phyloP scores from a whole-genome alignment of 2,113 vertebrate species.

The Plotosus lineatus region DNA sequence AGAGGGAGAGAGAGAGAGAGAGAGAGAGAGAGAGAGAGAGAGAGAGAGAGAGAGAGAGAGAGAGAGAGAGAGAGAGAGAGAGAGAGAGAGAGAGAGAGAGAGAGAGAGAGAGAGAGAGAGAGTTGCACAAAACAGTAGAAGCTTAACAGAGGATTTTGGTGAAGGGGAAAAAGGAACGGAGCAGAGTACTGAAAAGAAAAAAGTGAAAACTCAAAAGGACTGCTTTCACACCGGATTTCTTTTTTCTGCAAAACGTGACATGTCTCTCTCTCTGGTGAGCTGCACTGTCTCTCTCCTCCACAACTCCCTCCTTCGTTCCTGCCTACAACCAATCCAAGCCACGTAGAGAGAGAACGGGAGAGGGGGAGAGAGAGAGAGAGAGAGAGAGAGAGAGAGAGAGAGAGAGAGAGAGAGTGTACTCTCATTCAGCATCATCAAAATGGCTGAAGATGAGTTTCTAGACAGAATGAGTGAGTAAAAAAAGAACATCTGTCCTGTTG shows the following conservation, averaged over 20 bases:
- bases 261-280: conserved; percentile 60
- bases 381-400: conserved; percentile 28
- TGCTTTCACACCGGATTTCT: conserved; percentile 60
- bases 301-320: conserved; percentile 61
- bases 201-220: conserved; percentile 63
- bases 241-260: conserved; percentile 68
- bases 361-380: conserved; percentile 48
- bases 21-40: conserved; percentile 57
- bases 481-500: conserved; percentile 63
- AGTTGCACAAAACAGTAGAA: conserved; percentile 45
- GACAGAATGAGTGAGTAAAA: conserved; percentile 54
- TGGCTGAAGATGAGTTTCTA: conserved; percentile 67
- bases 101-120: conserved; percentile 47
- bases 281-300: conserved; percentile 61
- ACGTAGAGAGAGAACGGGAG: conserved; percentile 69
- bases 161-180: conserved; percentile 48
- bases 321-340: conserved; percentile 72
- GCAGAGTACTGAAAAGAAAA: conserved; percentile 52
- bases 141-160: conserved; percentile 38
- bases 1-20: conserved; percentile 57
- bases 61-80: conserved; percentile 55
- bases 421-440: conserved; percentile 74
- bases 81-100: conserved; percentile 56
- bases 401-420: conserved; percentile 41
- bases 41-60: conserved; percentile 56